phyloP scores from a whole-genome alignment of 2,113 vertebrate species.

The Piliocolobus tephrosceles region DNA sequence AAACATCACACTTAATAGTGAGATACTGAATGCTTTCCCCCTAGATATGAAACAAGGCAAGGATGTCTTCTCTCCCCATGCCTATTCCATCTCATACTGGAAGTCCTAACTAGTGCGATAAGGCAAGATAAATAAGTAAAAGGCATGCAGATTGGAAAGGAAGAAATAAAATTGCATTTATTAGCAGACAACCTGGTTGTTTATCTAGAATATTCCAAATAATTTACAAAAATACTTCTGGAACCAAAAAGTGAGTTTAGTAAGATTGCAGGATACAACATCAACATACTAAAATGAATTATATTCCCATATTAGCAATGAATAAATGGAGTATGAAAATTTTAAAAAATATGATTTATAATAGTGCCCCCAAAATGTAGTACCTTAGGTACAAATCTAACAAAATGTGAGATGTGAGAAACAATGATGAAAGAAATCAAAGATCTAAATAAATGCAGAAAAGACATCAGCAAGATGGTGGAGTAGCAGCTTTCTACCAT shows the following conservation, averaged over 20 bases:
- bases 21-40: neutral
- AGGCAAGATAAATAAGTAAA: conserved; percentile 8
- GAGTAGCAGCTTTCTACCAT: neutral
- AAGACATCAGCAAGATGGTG: neutral
- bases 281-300: neutral
- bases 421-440: neutral
- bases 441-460: conserved; percentile 26
- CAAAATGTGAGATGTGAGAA: neutral
- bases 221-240: neutral
- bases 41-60: neutral
- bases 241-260: neutral
- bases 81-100: neutral
- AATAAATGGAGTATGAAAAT: neutral
- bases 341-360: neutral
- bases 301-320: neutral
- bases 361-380: neutral
- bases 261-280: neutral
- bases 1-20: neutral
- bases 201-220: neutral
- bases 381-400: neutral
- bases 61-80: neutral
- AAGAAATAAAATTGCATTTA: conserved; percentile 20
- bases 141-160: neutral
- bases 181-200: neutral
- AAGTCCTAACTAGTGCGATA: neutral